Conservation (phyloP, 1,140 invertebrate species). For the Drosophila ambigua region DNA sequence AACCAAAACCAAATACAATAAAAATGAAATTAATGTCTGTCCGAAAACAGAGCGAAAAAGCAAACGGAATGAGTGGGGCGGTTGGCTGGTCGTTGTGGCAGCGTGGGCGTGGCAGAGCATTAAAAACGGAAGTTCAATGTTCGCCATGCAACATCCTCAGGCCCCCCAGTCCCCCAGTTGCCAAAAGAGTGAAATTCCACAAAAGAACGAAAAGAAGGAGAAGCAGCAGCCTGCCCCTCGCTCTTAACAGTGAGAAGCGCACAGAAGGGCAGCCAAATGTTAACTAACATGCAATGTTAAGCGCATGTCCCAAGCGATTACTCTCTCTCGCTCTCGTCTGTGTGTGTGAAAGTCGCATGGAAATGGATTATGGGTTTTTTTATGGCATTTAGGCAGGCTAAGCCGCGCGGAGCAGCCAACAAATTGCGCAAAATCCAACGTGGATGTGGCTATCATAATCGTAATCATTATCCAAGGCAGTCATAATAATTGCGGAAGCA, state of each 20-base stretch:
- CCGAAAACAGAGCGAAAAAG: conserved; percentile 25
- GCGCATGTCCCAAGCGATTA: conserved; percentile 8
- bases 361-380: neutral
- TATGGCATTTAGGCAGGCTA: no score
- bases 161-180: no score
- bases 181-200: conserved; percentile 11
- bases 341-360: conserved; percentile 11
- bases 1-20: conserved; percentile 56
- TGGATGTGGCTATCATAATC: neutral
- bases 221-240: neutral
- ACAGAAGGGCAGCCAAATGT: conserved; percentile 27
- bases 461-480: neutral
- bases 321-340: neutral
- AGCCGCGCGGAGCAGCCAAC: neutral
- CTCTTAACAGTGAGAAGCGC: conserved; percentile 34
- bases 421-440: conserved; percentile 15
- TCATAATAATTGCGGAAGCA: conserved; percentile 16
- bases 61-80: conserved; percentile 33
- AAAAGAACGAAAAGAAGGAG: neutral
- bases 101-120: conserved; percentile 43
- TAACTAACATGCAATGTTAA: conserved; percentile 35
- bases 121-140: conserved; percentile 72
- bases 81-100: conserved; percentile 16
- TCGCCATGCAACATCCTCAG: conserved; percentile 5
- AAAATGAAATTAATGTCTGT: conserved; percentile 66